Percentiles rank a stretch among this genome's conserved stretches.
These are phyloP conservation scores for Actinia tenebrosa DNA, from an alignment of 64 coral and sea anemone genomes.

Conservation along the genomic window DNA sequence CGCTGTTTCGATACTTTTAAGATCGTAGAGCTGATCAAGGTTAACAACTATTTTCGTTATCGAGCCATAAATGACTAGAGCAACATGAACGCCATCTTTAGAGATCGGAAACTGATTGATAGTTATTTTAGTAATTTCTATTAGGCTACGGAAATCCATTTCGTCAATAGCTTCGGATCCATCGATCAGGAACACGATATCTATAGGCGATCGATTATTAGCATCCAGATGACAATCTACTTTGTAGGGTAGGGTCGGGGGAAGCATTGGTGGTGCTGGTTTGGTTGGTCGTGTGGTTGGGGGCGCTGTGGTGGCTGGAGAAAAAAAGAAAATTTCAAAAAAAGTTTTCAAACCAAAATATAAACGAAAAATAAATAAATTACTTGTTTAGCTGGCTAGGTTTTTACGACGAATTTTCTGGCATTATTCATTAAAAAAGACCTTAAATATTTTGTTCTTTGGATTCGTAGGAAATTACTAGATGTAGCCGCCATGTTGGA, in stretches of 20 bases:
- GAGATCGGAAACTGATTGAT: conserved; percentile 36
- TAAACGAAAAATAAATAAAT: no score
- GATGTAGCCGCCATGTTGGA: background rate
- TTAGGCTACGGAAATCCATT: conserved; percentile 1
- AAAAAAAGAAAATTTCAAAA: background rate
- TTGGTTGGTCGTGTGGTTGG: background rate
- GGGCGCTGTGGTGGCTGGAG: background rate
- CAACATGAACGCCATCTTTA: conserved; percentile 1
- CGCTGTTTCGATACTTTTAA: conserved; percentile 1
- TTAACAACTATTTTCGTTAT: conserved; percentile 35
- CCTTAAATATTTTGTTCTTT: no score
- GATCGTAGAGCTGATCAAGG: conserved; percentile 25
- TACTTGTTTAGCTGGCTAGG: background rate
- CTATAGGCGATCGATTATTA: background rate
- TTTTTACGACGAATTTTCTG: background rate
- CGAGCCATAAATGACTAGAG: conserved; percentile 30
- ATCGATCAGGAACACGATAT: conserved; percentile 43
- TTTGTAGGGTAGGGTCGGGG: conserved; percentile 21
- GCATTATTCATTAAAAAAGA: background rate
- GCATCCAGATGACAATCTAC: conserved; percentile 8
- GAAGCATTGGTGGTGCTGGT: conserved; percentile 7
- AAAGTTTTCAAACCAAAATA: no score
- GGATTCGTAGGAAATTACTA: background rate
- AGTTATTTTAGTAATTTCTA: conserved; percentile 35
- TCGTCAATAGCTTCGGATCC: conserved; percentile 27